phyloP scores from a whole-genome alignment of 2,797 vertebrate genomes.

The Enteromius argenteus region DNA sequence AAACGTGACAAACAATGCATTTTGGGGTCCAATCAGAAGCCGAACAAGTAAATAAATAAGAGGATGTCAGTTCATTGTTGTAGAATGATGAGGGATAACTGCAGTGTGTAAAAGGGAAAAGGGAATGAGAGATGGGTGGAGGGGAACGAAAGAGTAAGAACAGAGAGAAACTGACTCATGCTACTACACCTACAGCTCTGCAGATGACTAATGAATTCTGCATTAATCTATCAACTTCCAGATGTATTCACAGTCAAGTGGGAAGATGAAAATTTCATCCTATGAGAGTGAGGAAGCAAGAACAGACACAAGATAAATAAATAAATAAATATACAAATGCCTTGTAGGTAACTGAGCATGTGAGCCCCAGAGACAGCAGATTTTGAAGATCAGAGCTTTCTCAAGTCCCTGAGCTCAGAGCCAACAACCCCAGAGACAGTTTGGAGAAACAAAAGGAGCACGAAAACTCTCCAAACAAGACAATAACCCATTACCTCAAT shows the following conservation, averaged over 20 bases:
- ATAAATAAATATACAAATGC: neutral
- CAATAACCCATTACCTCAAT: constrained; percentile 35
- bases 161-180: constrained; percentile 34
- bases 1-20: constrained; percentile 40
- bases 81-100: constrained; percentile 37
- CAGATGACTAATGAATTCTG: constrained; percentile 39
- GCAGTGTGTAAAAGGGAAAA: constrained; percentile 16
- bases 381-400: constrained; percentile 46
- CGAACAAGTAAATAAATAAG: neutral
- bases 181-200: constrained; percentile 44
- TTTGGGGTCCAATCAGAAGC: constrained; percentile 32
- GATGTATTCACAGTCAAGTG: constrained; percentile 17
- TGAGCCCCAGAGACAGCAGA: constrained; percentile 23
- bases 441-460: constrained; percentile 34
- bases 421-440: constrained; percentile 33
- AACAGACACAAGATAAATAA: neutral
- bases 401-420: constrained; percentile 43
- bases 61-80: constrained; percentile 19
- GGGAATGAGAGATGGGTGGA: constrained; percentile 14
- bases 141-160: neutral
- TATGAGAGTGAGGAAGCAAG: neutral
- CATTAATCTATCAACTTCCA: constrained; percentile 49
- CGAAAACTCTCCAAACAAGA: constrained; percentile 12
- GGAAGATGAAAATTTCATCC: constrained; percentile 19
- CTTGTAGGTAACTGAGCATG: neutral